phyloP scores from a whole-genome alignment of 2,113 vertebrate genomes.

The Pomatorhinus ruficollis region DNA sequence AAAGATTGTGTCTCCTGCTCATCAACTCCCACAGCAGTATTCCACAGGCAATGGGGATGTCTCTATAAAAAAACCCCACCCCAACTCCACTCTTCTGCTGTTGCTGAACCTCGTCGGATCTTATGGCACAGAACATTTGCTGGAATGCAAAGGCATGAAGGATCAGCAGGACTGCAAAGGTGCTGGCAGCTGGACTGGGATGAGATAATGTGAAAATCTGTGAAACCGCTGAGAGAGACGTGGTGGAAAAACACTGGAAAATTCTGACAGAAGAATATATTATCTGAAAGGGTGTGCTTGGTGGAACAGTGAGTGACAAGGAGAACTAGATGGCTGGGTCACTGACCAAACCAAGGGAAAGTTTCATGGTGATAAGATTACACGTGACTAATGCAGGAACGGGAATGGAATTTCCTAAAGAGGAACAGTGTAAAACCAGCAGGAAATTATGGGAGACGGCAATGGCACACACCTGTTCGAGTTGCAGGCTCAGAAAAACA shows the following conservation, averaged over 20 bases:
- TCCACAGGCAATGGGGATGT: too few species aligned
- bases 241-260: not conserved
- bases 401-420: not conserved
- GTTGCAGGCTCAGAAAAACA: conserved; percentile 14
- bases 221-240: not conserved
- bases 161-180: not conserved
- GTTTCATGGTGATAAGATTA: not conserved
- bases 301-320: not conserved
- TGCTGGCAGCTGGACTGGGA: not conserved
- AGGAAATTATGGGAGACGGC: not conserved
- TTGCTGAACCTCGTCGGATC: not conserved
- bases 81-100: not conserved
- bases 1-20: not conserved
- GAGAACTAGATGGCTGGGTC: not conserved
- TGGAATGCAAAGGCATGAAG: not conserved
- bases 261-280: not conserved
- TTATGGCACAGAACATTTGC: accelerated
- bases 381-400: not conserved
- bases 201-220: not conserved
- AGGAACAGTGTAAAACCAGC: not conserved
- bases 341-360: not conserved
- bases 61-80: not conserved
- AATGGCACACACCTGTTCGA: conserved; percentile 13
- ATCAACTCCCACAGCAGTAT: too few species aligned
- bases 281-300: not conserved